Evolutionary conservation across 2,888 invertebrate genomes (phyloP).

Genomic region (Macaria notata): DNA sequence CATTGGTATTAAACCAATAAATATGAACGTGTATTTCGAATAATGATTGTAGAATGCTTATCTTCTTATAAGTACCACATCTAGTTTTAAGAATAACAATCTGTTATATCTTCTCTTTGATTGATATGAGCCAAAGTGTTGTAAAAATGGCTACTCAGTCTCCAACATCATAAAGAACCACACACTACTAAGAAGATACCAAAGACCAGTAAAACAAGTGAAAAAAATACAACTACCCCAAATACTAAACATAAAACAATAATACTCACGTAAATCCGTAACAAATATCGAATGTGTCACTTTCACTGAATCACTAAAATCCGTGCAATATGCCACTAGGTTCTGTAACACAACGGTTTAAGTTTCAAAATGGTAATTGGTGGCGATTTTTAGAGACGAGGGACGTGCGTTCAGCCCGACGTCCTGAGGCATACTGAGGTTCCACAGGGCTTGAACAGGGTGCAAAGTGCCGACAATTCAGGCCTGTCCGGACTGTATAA

Average conservation of each 20-base stretch:
- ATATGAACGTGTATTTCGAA: no score
- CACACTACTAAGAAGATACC: no score
- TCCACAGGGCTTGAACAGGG: constrained; percentile 22
- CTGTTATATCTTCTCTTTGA: no score
- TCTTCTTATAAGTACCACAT: no score
- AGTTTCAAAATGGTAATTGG: constrained; percentile 17
- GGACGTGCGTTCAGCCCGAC: constrained; percentile 29
- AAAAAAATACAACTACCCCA: no score
- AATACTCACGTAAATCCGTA: constrained; percentile 18
- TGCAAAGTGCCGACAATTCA: constrained; percentile 39
- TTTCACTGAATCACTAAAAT: constrained; percentile 13
- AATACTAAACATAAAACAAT: neutral
- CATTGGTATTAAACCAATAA: no score
- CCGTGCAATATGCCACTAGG: constrained; percentile 11
- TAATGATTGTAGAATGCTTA: no score
- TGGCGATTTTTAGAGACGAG: constrained; percentile 17
- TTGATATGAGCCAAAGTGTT: no score
- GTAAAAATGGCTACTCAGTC: no score
- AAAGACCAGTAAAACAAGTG: no score
- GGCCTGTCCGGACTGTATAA: constrained; percentile 40
- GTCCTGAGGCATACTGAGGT: constrained; percentile 34
- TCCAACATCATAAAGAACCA: no score
- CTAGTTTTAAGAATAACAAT: no score
- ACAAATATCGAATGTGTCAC: constrained; percentile 5
- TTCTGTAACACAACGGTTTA: constrained; percentile 19